Evolutionary conservation across 2,888 invertebrate species (phyloP).

Genomic region (Phasia obesa): DNA sequence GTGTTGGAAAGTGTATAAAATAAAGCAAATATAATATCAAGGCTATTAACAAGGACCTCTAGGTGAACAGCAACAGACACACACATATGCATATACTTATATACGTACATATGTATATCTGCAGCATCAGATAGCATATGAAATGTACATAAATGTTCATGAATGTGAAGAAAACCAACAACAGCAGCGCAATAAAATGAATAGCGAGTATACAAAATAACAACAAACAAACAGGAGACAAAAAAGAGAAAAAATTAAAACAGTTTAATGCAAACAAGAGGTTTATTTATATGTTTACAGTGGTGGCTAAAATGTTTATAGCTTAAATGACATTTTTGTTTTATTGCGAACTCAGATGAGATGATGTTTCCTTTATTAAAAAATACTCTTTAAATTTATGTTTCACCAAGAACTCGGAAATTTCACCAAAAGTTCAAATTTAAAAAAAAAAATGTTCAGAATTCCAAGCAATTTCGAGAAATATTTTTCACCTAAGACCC

Average conservation of each 20-base stretch:
- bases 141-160: conserved; percentile 10
- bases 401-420: too few species aligned
- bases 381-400: too few species aligned
- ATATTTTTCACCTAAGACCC: too few species aligned
- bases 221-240: background rate
- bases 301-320: background rate
- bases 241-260: background rate
- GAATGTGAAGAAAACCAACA: conserved; percentile 6
- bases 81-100: background rate
- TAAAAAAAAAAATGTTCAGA: too few species aligned
- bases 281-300: background rate
- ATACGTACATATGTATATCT: background rate
- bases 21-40: conserved; percentile 48
- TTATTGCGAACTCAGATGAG: too few species aligned
- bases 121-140: conserved; percentile 23
- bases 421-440: too few species aligned
- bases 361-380: too few species aligned
- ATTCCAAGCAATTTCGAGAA: too few species aligned
- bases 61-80: conserved; percentile 36
- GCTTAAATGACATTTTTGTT: too few species aligned
- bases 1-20: conserved; percentile 18
- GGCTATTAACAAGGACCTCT: conserved; percentile 66
- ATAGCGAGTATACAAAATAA: conserved; percentile 17
- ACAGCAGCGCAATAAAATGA: background rate
- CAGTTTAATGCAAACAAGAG: background rate